Conservation (phyloP, 2,888 invertebrate genomes). For the Perizoma flavofasciatum region DNA sequence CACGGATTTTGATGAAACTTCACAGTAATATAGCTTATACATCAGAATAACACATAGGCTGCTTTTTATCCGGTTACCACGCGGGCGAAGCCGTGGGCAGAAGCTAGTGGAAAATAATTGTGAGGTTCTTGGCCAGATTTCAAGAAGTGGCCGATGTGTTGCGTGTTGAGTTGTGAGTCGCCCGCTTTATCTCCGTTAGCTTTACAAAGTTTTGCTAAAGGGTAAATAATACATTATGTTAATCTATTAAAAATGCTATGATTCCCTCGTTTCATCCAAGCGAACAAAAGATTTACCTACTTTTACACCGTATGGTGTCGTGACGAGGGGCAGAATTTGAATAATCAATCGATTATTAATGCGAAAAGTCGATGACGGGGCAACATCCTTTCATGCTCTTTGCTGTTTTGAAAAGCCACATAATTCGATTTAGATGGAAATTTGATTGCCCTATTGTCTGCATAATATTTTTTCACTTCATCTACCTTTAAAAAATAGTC, state of each 20-base stretch:
- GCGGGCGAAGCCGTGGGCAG: too few relatives aligned
- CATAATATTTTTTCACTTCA: too few relatives aligned
- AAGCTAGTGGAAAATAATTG: too few relatives aligned
- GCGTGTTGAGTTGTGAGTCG: too few relatives aligned
- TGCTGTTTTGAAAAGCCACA: conserved; percentile 41
- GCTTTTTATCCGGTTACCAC: too few relatives aligned
- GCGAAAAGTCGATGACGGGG: conserved; percentile 58
- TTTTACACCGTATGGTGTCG: conserved; percentile 44
- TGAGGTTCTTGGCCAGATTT: too few relatives aligned
- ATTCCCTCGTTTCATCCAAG: conserved; percentile 50
- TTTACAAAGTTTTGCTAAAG: conserved; percentile 1
- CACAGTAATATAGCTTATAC: too few relatives aligned
- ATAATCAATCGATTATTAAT: conserved; percentile 79
- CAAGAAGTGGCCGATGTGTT: too few relatives aligned
- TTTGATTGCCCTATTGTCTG: conserved; percentile 72
- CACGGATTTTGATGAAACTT: too few relatives aligned
- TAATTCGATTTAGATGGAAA: conserved; percentile 48
- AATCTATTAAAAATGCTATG: conserved; percentile 44
- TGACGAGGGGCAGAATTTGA: conserved; percentile 59
- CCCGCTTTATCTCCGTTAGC: neutral
- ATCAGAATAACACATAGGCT: too few relatives aligned
- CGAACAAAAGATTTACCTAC: conserved; percentile 48
- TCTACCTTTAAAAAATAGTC: too few relatives aligned
- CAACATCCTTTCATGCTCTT: conserved; percentile 65
- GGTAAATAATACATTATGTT: neutral